Evolutionary conservation across 2,113 vertebrate species (phyloP).

Genomic region (Scomber colias): DNA sequence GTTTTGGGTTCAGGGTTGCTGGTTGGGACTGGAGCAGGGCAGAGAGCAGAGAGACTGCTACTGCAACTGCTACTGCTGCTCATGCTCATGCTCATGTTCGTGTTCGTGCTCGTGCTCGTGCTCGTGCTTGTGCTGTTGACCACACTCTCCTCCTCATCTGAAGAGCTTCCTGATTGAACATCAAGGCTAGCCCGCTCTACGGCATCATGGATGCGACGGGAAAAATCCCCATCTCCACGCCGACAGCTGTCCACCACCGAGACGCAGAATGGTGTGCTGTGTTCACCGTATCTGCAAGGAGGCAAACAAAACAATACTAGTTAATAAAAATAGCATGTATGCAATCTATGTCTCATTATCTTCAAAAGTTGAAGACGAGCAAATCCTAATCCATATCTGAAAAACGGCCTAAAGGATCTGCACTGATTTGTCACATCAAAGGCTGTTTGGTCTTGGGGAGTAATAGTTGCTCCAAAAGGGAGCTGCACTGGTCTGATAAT

Average conservation of each 20-base stretch:
- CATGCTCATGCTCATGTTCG: too few relatives aligned
- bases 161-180: constrained; percentile 82
- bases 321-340: not conserved
- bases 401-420: too few relatives aligned
- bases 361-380: too few relatives aligned
- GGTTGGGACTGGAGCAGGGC: not conserved
- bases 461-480: too few relatives aligned
- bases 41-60: constrained; percentile 30
- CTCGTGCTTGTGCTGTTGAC: constrained; percentile 16
- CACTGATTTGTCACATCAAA: too few relatives aligned
- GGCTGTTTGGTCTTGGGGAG: too few relatives aligned
- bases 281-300: constrained; percentile 91
- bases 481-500: too few relatives aligned
- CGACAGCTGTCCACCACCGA: constrained; percentile 79
- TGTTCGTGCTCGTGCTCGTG: constrained; percentile 1
- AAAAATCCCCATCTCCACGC: constrained; percentile 81
- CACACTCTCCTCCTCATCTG: constrained; percentile 87
- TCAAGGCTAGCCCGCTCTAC: constrained; percentile 89
- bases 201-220: constrained; percentile 87
- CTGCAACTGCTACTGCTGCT: constrained; percentile 37
- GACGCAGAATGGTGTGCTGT: constrained; percentile 89
- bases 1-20: constrained; percentile 72
- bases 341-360: too few relatives aligned
- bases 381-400: too few relatives aligned
- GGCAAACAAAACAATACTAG: not conserved